Base-by-base conservation (phyloP, 1,140 invertebrate species). In the Eriocheir sinensis region DNA sequence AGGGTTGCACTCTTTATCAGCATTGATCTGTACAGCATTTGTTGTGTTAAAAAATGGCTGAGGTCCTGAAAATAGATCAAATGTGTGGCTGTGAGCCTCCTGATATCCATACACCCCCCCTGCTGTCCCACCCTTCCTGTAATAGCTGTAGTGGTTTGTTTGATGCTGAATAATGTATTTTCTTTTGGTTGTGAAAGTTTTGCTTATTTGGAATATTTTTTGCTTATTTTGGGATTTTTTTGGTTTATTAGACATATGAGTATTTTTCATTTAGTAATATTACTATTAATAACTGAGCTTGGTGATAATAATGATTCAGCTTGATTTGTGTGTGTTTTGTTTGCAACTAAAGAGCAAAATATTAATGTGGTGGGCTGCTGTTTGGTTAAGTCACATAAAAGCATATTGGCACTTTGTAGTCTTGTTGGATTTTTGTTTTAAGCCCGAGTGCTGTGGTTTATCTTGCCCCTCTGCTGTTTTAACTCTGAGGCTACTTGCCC, bases 401-500 rank as follows among this genome's bases (percentile, higher is more conserved):
- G 36, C 41, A 85, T 38, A 89, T 86, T 86, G 88, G 92, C 53
- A 60, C 81, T 89, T 93, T 89, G 60, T 93, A 93, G 92, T 93
- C 27, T 40, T 93, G 53, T 40, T 36, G 41, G 85, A 44, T 36
- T 40, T 86, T 53, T 48, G 53, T 89, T 60, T 48, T 93, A n/a
- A 86, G 83, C 36, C 83, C 72, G 48, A 60, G 85, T 72, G 48
- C 92, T 92, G 53, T n/a, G 38, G 79, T 85, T 86, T 89, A 72
- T 48, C 89, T 48, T 93, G 85, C 27, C 72, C 12, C 89, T 89
- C 81, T 85, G 79, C 85, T 92, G 53, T 95, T 90, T 95, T 95
- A 95, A 95, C 48, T 86, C 81, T 92, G 80, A 92, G 94, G 83
- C 89, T 95, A 92, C 60, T 89, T 95, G 94, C 36, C 83, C 89